Evolutionary conservation across 2,797 vertebrate genomes (phyloP), one percentile per base, ranked within the genome.

Genomic region (Manis crassicaudata): DNA sequence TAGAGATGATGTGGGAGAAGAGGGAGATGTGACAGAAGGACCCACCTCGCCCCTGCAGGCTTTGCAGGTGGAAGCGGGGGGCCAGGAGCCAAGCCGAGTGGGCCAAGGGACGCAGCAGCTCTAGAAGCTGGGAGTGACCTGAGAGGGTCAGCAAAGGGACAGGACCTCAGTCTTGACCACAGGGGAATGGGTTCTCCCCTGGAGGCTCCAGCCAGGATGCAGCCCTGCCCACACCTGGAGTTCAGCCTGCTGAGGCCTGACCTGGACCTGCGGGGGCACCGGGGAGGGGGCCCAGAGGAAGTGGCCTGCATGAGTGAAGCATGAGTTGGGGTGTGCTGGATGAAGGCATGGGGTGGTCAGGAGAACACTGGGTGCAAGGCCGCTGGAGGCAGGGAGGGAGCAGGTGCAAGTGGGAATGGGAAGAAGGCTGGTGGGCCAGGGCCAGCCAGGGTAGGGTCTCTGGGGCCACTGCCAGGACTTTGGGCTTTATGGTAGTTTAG

Each of bases 341-440:
- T 2, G 6, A 25, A 52, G 50, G 21, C 4, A 6, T 2, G 43
- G 46, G 68, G n/a, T 2, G 21, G 9, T 9, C 12, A 6, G 37
- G 56, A n/a, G 52, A 25, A 2, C 5, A 7, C 46, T 0, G 1
- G 5, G 13, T 11, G 0, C 46, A n/a, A 16, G 23, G n/a, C 60
- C 4, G 81, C 85, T 4, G 8, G 58, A 43, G 80, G 46, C 56
- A 73, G 16, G 50, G 29, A 11, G 81, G 17, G 32, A 58, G 50
- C 6, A 20, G 80, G 46, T 76, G 40, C 46, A 11, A 5, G 14
- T 14, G 40, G 40, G 63, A 10, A 1, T 2, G 3, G 13, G 37
- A 46, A 54, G 84, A 35, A 68, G 75, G 91, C 68, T 11, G 18
- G 58, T 2, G 20, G n/a, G 27, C 43, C 35, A 27, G 58, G n/a